Base-by-base conservation (phyloP, 2,888 invertebrate genomes). In the Diadegma fenestrale region DNA sequence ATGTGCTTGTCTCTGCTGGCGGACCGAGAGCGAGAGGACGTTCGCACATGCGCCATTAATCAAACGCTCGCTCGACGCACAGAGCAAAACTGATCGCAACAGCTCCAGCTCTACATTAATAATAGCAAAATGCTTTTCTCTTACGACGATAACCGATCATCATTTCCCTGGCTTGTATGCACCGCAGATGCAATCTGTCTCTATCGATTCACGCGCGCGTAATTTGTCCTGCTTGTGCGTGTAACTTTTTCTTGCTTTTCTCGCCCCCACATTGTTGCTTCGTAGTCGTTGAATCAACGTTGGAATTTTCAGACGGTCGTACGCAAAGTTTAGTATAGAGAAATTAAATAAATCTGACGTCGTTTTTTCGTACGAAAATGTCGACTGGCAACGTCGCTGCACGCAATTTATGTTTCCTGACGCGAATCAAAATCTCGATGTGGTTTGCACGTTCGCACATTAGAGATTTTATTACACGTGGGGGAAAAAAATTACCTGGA, bases 131-230 rank as follows among this genome's bases (percentile, higher is more conserved):
- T 54, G 51, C 61, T 51, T 48, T 68, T 48, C 30, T 22, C 30
- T 37, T 51, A 37, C 80, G 64, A 37, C 80, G 64, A 90, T 90
- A 89, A 88, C 88, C 89, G 54, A 77, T 72, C 86, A 86, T 88
- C 88, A 89, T 90, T 91, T 90, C 88, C 88, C 87, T 37, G 71
- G 19, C 10, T 30, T 48, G 17, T 19, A 19, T 41, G 14, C 5
- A 30, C 30, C 19, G 12, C 48, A 87, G 89, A 91, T 90, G 89
- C 89, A 89, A 89, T 91, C 89, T 89, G 86, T 88, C 87, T 87
- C 86, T 84, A 64, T 41, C 17, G 48, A 54, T 41, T 48, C 45
- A 7, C 37, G 0, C 37, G 1, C 41, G 17, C 43, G 58, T 17
- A 61, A 37, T 43, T 43, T 17, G 17, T 61, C 22, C 37, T 58